Conservation (phyloP, 2,113 vertebrate species). For the Arizona elegans region DNA sequence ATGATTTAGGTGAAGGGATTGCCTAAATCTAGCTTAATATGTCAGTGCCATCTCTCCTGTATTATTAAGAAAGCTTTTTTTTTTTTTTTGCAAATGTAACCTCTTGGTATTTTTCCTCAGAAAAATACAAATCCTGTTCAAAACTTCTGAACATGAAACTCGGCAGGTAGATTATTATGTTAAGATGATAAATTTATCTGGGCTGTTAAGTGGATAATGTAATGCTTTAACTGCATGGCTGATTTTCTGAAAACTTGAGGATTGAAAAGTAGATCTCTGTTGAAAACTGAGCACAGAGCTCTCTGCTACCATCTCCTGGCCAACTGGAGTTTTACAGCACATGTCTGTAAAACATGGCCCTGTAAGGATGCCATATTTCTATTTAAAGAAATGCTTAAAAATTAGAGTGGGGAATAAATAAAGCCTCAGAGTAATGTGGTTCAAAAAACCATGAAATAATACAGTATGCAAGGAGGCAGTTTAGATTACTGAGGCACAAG, state of each 20-base stretch:
- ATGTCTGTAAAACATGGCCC: not conserved
- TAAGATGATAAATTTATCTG: not conserved
- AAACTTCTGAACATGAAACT: conserved; percentile 13
- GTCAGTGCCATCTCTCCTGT: not conserved
- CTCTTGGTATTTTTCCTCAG: not conserved
- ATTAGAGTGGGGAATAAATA: conserved; percentile 13
- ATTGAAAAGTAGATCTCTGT: not conserved
- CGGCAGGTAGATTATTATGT: conserved; percentile 10
- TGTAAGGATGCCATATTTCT: not conserved
- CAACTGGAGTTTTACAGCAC: not conserved
- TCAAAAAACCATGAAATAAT: conserved; percentile 16
- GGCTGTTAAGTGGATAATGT: conserved; percentile 27
- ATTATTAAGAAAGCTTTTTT: conserved; percentile 1
- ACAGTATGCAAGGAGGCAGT: not conserved
- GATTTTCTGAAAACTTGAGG: conserved; percentile 7
- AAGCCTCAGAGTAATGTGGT: not conserved
- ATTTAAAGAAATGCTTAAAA: conserved; percentile 16
- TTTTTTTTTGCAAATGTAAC: not conserved
- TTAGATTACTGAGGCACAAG: not conserved
- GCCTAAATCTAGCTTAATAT: not conserved
- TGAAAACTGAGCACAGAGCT: not conserved
- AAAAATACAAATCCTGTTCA: conserved; percentile 28
- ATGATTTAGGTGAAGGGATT: conserved; percentile 14
- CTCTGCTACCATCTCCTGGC: not conserved
- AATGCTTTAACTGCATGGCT: conserved; percentile 26